phyloP scores from a whole-genome alignment of 2,888 invertebrate genomes.

The Campopleginae sp. region DNA sequence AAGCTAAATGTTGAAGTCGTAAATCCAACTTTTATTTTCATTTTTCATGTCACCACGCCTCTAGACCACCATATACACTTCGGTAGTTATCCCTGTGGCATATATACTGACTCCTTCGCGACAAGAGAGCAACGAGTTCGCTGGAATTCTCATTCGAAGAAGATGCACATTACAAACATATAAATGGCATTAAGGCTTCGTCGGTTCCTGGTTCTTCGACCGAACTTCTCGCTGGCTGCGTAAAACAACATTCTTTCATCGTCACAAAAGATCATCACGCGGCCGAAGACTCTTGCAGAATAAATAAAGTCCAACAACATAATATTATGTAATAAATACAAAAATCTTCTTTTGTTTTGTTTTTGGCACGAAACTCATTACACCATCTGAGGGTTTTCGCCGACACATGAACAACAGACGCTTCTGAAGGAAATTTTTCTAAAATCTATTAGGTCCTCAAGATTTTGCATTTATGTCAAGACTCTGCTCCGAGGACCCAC shows the following conservation, averaged over 20 bases:
- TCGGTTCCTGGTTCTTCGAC: slow-evolving; percentile 54
- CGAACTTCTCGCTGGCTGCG: slow-evolving; percentile 5
- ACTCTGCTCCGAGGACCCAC: not conserved
- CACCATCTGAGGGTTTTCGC: not conserved
- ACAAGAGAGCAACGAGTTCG: slow-evolving; percentile 60
- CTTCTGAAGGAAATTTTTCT: not conserved
- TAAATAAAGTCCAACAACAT: not conserved
- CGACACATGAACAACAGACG: not conserved
- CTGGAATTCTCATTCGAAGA: slow-evolving; percentile 64
- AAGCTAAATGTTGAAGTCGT: slow-evolving; percentile 47
- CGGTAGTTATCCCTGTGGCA: slow-evolving; percentile 55
- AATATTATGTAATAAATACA: not conserved
- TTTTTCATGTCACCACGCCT: slow-evolving; percentile 58
- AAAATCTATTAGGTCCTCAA: slow-evolving; percentile 21
- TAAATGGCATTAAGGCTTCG: slow-evolving; percentile 33
- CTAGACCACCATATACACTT: slow-evolving; percentile 43
- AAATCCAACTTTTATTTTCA: slow-evolving; percentile 34
- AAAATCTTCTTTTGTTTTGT: not conserved
- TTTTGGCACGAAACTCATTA: not conserved
- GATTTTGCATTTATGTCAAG: slow-evolving; percentile 8
- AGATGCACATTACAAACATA: slow-evolving; percentile 33
- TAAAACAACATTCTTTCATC: slow-evolving; percentile 22
- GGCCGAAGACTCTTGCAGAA: not conserved
- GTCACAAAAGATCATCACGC: slow-evolving; percentile 30
- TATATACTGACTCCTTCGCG: slow-evolving; percentile 38